phyloP scores from a whole-genome alignment of 2,113 vertebrate genomes.

The Gymnogyps californianus region DNA sequence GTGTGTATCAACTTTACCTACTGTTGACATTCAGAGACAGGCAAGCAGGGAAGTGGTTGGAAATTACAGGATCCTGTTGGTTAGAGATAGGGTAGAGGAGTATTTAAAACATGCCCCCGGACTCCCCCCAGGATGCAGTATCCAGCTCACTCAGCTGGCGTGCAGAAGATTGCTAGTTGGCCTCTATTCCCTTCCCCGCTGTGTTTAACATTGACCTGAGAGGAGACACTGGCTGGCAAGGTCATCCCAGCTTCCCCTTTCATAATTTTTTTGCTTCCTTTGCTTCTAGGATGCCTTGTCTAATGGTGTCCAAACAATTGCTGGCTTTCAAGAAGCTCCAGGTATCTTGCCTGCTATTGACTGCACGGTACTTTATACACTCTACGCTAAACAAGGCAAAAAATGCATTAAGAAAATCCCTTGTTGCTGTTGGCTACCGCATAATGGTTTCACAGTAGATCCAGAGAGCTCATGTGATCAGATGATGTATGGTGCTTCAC shows the following conservation, averaged over 20 bases:
- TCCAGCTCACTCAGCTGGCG: not conserved
- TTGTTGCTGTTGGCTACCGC: not conserved
- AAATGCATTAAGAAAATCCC: not conserved
- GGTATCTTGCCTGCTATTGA: not conserved
- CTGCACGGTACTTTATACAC: not conserved
- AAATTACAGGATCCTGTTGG: not conserved
- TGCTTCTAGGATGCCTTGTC: not conserved
- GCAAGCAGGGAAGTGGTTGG: not conserved
- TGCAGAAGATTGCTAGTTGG: not conserved
- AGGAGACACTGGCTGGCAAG: not conserved
- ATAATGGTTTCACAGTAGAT: not conserved
- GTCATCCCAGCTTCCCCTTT: not conserved
- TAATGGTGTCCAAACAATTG: not conserved
- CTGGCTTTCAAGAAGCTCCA: not conserved
- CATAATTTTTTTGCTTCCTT: not conserved
- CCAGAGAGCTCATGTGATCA: not conserved
- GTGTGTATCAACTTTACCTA: not conserved
- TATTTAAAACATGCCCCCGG: not conserved
- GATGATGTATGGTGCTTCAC: not conserved
- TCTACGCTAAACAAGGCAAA: not conserved
- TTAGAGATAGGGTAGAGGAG: not conserved
- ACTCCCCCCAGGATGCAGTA: fast-evolving
- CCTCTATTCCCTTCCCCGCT: not conserved
- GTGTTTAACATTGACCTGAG: not conserved
- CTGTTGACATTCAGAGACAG: not conserved